These are phyloP conservation scores for Meloe dianella DNA, from an alignment of 2,888 invertebrate species.

Conservation along the genomic window DNA sequence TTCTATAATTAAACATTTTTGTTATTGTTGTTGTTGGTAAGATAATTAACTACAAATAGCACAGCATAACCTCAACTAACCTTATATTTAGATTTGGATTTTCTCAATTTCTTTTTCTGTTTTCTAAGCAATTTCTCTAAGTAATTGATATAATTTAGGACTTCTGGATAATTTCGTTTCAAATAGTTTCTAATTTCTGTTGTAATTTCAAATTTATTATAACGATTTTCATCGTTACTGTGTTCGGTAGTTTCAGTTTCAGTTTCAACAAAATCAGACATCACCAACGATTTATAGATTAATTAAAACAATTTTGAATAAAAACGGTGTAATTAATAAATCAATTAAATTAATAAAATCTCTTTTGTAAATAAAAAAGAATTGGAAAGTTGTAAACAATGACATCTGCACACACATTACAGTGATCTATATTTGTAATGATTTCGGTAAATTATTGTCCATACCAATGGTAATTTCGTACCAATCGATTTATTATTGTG, in stretches of 20 bases:
- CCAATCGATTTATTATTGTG: no score
- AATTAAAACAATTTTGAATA: not conserved
- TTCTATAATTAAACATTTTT: constrained; percentile 25
- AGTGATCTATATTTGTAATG: no score
- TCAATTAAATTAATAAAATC: not conserved
- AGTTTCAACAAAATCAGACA: not conserved
- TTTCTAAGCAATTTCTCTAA: constrained; percentile 64
- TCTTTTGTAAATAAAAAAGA: not conserved
- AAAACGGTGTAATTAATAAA: not conserved
- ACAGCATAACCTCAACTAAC: constrained; percentile 29
- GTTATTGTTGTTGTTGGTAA: no score
- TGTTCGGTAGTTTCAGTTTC: constrained; percentile 19
- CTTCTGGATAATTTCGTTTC: constrained; percentile 64
- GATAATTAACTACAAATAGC: not conserved
- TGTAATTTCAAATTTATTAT: constrained; percentile 39
- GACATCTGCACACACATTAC: no score
- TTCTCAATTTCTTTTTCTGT: constrained; percentile 66
- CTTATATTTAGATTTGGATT: constrained; percentile 65
- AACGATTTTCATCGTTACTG: constrained; percentile 18
- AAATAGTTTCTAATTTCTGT: constrained; percentile 54
- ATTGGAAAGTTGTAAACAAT: no score
- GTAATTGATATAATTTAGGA: constrained; percentile 64
- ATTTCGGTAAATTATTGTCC: no score
- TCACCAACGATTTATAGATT: not conserved
- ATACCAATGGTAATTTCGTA: no score